phyloP scores from a whole-genome alignment of 23 tunicate genomes.

The Phallusia fumigata region DNA sequence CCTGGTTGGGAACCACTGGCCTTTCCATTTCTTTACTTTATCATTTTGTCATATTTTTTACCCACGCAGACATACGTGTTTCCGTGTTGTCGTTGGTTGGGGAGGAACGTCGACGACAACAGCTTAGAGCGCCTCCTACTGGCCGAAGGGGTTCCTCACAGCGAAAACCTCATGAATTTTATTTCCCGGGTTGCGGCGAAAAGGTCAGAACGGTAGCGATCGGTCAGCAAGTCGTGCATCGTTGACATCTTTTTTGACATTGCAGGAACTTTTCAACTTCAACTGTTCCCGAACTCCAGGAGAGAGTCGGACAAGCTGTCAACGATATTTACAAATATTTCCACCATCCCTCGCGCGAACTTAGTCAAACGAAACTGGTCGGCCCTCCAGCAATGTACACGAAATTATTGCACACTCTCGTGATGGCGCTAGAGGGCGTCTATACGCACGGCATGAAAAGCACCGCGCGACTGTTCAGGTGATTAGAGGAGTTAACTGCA shows the following conservation, averaged over 20 bases:
- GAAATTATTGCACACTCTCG: slow-evolving; percentile 48
- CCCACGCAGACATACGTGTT: slow-evolving; percentile 42
- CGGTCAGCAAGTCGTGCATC: no score
- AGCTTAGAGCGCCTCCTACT: slow-evolving; percentile 84
- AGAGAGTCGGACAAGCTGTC: slow-evolving; percentile 71
- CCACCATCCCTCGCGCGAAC: slow-evolving; percentile 39
- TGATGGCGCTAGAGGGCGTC: slow-evolving; percentile 40
- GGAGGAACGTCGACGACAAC: slow-evolving; percentile 72
- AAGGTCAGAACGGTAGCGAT: not conserved
- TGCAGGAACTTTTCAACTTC: not conserved
- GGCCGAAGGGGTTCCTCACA: slow-evolving; percentile 40
- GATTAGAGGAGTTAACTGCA: not conserved
- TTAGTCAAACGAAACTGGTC: slow-evolving; percentile 13
- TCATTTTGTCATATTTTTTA: not conserved
- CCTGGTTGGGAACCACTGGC: no score
- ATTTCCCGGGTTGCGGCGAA: not conserved
- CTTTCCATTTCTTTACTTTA: no score
- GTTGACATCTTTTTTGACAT: not conserved
- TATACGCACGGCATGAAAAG: slow-evolving; percentile 80
- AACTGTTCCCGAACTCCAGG: slow-evolving; percentile 47
- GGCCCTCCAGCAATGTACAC: slow-evolving; percentile 61
- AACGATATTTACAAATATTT: slow-evolving; percentile 69
- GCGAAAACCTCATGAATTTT: not conserved
- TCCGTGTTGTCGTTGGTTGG: slow-evolving; percentile 81
- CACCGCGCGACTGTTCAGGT: slow-evolving; percentile 37